Percentiles rank a stretch among this genome's conserved stretches.
phyloP scores from a whole-genome alignment of 2,888 invertebrate species.

The Drosophila subquinaria region DNA sequence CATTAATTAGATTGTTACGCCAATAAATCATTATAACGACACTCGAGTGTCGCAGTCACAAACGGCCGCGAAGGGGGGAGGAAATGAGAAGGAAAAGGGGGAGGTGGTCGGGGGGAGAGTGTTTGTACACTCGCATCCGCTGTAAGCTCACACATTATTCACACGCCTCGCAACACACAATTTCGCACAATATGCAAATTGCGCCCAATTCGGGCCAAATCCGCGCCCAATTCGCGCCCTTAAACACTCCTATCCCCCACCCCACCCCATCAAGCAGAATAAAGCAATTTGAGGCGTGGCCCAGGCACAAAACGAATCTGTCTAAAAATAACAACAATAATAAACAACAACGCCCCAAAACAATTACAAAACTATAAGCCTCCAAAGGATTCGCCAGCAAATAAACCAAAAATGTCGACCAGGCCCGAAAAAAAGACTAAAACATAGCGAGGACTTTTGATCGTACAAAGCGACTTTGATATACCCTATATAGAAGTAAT shows the following conservation, averaged over 20 bases:
- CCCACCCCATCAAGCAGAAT: slow-evolving; percentile 15
- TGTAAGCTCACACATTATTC: slow-evolving; percentile 78
- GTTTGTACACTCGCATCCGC: slow-evolving; percentile 1
- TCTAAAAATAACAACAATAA: slow-evolving; percentile 67
- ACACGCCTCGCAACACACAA: slow-evolving; percentile 77
- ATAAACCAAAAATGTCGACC: slow-evolving; percentile 65
- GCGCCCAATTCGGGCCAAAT: slow-evolving; percentile 44
- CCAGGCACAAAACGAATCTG: slow-evolving; percentile 55
- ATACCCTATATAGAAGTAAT: background rate
- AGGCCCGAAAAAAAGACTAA: slow-evolving; percentile 3
- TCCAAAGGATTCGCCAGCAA: slow-evolving; percentile 71
- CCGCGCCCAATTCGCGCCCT: slow-evolving; percentile 26
- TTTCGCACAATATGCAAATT: slow-evolving; percentile 77
- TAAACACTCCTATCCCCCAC: background rate
- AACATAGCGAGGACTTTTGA: background rate
- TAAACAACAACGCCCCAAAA: slow-evolving; percentile 63
- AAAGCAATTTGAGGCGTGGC: slow-evolving; percentile 57
- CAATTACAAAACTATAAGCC: slow-evolving; percentile 81
- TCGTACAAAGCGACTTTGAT: background rate
- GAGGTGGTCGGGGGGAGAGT: background rate
- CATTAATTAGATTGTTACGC: slow-evolving; percentile 77
- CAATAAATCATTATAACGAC: slow-evolving; percentile 78
- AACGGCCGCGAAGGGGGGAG: background rate
- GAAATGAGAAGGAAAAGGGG: background rate
- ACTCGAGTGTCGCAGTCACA: slow-evolving; percentile 54